These are phyloP conservation scores for Pseudomyrmex gracilis DNA, from an alignment of 1,140 invertebrate genomes.

Conservation along the genomic window DNA sequence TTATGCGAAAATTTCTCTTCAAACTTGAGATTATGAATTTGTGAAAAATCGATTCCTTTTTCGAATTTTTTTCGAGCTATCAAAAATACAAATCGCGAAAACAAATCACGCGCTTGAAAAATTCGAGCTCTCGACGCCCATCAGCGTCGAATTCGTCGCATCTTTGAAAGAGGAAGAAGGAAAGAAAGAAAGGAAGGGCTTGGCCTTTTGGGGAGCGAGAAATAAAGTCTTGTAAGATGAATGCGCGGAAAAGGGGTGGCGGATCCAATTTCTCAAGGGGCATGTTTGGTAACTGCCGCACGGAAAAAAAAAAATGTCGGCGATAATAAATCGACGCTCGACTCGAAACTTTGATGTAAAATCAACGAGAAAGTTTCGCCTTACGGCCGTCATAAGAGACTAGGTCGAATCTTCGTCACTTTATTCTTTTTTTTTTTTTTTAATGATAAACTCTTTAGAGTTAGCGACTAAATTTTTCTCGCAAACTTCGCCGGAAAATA, in stretches of 20 bases:
- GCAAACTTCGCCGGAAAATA: too few species aligned
- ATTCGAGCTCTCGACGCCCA: slow-evolving; percentile 6
- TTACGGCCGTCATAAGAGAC: not conserved
- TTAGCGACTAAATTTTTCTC: not conserved
- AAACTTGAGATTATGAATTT: too few species aligned
- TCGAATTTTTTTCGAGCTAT: too few species aligned
- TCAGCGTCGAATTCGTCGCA: slow-evolving; percentile 5
- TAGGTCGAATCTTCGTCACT: not conserved
- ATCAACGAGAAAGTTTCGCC: not conserved
- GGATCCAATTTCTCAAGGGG: slow-evolving; percentile 32
- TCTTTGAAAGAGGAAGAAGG: not conserved
- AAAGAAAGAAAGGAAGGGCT: not conserved
- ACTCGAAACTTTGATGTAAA: not conserved
- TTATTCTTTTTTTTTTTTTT: slow-evolving; percentile 6
- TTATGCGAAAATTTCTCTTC: too few species aligned
- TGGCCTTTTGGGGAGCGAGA: not conserved
- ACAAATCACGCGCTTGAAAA: not conserved
- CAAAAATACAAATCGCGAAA: not conserved
- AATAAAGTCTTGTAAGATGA: slow-evolving; percentile 46
- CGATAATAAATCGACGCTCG: slow-evolving; percentile 22
- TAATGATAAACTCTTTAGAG: not conserved
- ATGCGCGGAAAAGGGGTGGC: slow-evolving; percentile 38
- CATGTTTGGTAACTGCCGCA: not conserved
- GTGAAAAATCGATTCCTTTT: too few species aligned
- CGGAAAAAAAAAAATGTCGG: slow-evolving; percentile 3